These are phyloP conservation scores for Mirounga angustirostris DNA, from an alignment of 2,113 vertebrate species.

Conservation along the genomic window DNA sequence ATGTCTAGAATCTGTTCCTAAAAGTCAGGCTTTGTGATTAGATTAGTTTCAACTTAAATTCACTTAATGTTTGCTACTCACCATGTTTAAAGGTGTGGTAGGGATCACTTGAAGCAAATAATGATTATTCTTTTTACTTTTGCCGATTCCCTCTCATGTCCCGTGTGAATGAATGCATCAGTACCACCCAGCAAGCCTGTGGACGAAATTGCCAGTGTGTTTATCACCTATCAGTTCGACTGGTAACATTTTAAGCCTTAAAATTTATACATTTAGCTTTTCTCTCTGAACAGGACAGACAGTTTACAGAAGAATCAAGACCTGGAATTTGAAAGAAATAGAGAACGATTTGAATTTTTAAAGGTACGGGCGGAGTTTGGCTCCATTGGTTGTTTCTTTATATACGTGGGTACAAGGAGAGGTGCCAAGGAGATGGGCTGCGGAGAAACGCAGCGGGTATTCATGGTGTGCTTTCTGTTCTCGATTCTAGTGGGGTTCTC, in stretches of 20 bases:
- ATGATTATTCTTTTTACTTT: constrained; percentile 23
- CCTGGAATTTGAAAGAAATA: constrained; percentile 98
- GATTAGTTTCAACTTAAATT: not conserved
- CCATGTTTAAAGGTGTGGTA: not conserved
- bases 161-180: not conserved
- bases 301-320: constrained; percentile 99
- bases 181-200: not conserved
- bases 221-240: not conserved
- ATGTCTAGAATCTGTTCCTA: not conserved
- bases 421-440: not conserved
- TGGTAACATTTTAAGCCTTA: not conserved
- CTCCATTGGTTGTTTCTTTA: not conserved
- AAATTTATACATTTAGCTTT: constrained; percentile 67
- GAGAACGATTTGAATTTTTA: constrained; percentile 97
- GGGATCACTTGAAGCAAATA: constrained; percentile 23
- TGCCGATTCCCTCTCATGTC: not conserved
- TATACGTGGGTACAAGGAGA: not conserved
- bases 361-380: constrained; percentile 89
- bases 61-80: not conserved
- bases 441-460: fast-evolving
- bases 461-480: constrained; percentile 19
- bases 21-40: not conserved
- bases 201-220: not conserved
- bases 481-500: constrained; percentile 95
- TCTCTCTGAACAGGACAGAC: constrained; percentile 90